Base-by-base conservation (phyloP, 2,888 invertebrate genomes). In the Campopleginae sp. region DNA sequence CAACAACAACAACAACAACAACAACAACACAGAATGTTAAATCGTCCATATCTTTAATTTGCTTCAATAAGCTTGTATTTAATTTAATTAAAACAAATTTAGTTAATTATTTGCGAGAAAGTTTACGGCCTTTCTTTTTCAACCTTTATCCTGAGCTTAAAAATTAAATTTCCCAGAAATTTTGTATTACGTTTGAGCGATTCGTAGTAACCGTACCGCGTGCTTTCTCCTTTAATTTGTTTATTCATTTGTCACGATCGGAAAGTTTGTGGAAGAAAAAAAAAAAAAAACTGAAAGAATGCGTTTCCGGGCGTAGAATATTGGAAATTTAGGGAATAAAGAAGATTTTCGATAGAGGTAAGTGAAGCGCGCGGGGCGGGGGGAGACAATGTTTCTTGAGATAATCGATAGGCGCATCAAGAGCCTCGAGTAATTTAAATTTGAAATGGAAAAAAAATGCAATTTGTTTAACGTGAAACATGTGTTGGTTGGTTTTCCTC, bases 1-100 rank as follows among this genome's bases (percentile, higher is more conserved):
- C n/a, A 44, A 54, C 48, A 61, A 38, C 12, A 42, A 74, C 44
- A 38, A 66, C 74, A 46, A 31, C n/a, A 44, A 54, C 48, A 61
- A 38, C 12, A 42, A 74, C 44, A 38, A 66, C 74, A 72, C 54
- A 74, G 38, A 77, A 77, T 84, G 77, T 80, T 84, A 70, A 86
- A 84, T 82, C 81, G 81, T 84, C 84, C 84, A 83, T 83, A 86
- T 86, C 86, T 86, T 75, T 86, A 84, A 86, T 84, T 84, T 84
- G 80, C 84, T 75, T 84, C 80, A 76, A 81, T 80, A 84, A 81
- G 78, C 86, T 83, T 84, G 86, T 86, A 84, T 83, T 85, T 82
- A 85, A 85, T 80, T 85, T 85, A 80, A 85, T 85, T 85, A 82
- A 85, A 85, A 82, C n/a, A 77, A 48, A 82, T 82, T 82, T 82